phyloP scores from a whole-genome alignment of 2,113 vertebrate species.

The Mungos mungo region DNA sequence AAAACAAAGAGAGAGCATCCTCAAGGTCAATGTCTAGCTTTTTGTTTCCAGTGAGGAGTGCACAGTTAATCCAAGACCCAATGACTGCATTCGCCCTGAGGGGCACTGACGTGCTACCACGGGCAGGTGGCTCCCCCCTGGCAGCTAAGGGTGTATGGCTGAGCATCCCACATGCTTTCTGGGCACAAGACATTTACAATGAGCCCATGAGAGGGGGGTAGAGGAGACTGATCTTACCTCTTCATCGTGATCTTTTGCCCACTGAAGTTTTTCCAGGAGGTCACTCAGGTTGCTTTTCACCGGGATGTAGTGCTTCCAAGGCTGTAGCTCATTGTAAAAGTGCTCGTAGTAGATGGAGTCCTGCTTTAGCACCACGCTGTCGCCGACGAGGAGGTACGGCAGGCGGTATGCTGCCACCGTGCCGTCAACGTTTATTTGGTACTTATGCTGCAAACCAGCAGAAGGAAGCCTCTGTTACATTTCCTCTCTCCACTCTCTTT shows the following conservation, averaged over 20 bases:
- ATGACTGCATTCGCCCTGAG: neutral
- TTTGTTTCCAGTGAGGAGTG: neutral
- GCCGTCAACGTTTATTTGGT: constrained; percentile 97
- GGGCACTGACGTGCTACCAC: rapidly evolving
- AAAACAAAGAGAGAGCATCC: neutral
- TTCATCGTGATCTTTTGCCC: constrained; percentile 95
- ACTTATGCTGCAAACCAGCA: constrained; percentile 92
- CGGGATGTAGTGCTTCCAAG: constrained; percentile 97
- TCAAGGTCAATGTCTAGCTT: neutral
- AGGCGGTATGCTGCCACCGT: constrained; percentile 97
- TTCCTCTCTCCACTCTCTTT: neutral
- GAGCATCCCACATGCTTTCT: neutral
- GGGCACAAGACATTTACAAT: neutral
- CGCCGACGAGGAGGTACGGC: constrained; percentile 95
- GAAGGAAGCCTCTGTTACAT: neutral
- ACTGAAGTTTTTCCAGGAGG: constrained; percentile 94
- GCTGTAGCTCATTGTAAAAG: constrained; percentile 93
- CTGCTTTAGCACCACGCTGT: constrained; percentile 97
- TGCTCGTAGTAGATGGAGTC: constrained; percentile 97
- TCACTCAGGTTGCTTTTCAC: constrained; percentile 94
- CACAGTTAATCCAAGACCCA: neutral
- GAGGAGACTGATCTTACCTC: constrained; percentile 86
- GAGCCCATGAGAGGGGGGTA: rapidly evolving
- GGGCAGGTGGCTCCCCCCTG: neutral
- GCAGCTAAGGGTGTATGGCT: neutral